A percentile compares a stretch with the other conserved stretches of the same genome.
phyloP scores from a whole-genome alignment of 1,140 invertebrate genomes.

The Zaprionus africanus region DNA sequence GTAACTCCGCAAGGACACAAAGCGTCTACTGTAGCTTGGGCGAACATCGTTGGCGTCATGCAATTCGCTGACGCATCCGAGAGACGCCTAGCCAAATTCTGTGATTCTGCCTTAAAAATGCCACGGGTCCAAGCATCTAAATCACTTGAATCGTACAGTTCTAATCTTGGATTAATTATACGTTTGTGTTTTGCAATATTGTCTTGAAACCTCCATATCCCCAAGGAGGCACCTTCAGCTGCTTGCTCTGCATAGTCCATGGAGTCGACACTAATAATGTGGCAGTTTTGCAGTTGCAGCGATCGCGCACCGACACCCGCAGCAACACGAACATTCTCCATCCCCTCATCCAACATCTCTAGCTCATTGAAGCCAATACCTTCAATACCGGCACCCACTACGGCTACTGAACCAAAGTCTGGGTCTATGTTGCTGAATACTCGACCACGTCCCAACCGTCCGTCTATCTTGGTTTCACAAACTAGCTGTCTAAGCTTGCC shows the following conservation, averaged over 20 bases:
- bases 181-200: slow-evolving; percentile 85
- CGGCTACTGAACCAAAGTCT: slow-evolving; percentile 87
- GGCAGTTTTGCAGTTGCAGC: slow-evolving; percentile 86
- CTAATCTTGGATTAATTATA: slow-evolving; percentile 84
- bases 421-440: slow-evolving; percentile 87
- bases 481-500: slow-evolving; percentile 73
- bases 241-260: slow-evolving; percentile 90
- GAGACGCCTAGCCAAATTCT: slow-evolving; percentile 92
- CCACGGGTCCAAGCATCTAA: slow-evolving; percentile 89
- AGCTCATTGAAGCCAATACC: slow-evolving; percentile 87
- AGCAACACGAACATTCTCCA: slow-evolving; percentile 85
- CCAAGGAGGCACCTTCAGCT: slow-evolving; percentile 88
- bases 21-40: slow-evolving; percentile 86
- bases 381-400: slow-evolving; percentile 88
- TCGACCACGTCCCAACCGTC: slow-evolving; percentile 85
- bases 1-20: slow-evolving; percentile 86
- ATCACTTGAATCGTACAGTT: slow-evolving; percentile 83
- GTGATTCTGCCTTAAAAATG: slow-evolving; percentile 90
- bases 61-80: slow-evolving; percentile 93
- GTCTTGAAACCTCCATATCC: slow-evolving; percentile 88
- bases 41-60: slow-evolving; percentile 94
- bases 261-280: slow-evolving; percentile 87
- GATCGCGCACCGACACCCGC: slow-evolving; percentile 86
- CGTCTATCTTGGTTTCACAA: slow-evolving; percentile 60
- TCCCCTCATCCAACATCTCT: slow-evolving; percentile 89